Evolutionary conservation across 37 sponge, comb jelly and placozoan species (phyloP).

Genomic region (Bolinopsis microptera): DNA sequence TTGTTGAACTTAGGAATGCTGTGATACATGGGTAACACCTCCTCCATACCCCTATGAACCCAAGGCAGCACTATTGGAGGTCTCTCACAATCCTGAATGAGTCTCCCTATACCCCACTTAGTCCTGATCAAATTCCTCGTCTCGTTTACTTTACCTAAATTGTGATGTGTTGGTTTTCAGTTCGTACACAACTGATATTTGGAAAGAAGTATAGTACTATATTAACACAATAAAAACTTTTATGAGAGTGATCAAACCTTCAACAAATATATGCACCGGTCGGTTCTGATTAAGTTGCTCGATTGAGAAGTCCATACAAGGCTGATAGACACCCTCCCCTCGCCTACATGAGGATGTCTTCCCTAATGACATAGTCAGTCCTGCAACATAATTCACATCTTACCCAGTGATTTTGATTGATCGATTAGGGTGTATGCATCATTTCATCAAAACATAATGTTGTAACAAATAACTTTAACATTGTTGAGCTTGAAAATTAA

Average conservation of each 20-base stretch:
- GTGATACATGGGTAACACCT: conserved; percentile 19
- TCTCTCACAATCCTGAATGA: neutral
- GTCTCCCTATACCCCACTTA: conserved; percentile 15
- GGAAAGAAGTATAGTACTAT: too few species aligned
- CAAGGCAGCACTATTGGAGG: neutral
- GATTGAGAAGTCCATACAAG: conserved; percentile 33
- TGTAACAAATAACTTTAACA: too few species aligned
- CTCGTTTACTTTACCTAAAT: conserved; percentile 36
- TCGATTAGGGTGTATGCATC: too few species aligned
- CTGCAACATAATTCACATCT: too few species aligned
- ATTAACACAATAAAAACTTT: too few species aligned
- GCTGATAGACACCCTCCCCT: conserved; percentile 55
- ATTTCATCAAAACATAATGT: too few species aligned
- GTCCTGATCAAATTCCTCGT: neutral
- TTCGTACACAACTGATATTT: too few species aligned
- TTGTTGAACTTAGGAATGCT: neutral
- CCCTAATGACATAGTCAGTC: neutral
- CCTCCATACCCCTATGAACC: conserved; percentile 10
- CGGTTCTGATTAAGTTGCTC: neutral
- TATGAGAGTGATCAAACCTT: too few species aligned
- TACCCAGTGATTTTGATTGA: too few species aligned
- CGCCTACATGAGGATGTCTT: conserved; percentile 6
- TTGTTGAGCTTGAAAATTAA: too few species aligned
- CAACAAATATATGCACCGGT: conserved; percentile 3
- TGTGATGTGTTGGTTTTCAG: neutral